phyloP scores from a whole-genome alignment of 2,797 vertebrate species.

The Neosalanx taihuensis region DNA sequence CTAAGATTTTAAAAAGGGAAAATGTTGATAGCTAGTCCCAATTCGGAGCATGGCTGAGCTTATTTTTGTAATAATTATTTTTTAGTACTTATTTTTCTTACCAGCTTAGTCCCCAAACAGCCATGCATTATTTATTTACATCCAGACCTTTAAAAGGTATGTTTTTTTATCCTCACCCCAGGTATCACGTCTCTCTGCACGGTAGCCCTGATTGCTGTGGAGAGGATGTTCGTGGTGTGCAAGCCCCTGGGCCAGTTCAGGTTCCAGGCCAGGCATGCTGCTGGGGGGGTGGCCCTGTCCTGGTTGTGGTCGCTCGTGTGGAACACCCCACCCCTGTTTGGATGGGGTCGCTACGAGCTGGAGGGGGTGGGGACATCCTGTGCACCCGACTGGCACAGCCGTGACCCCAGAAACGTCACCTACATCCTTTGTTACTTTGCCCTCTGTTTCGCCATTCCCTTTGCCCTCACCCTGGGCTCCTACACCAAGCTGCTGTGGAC shows the following conservation, averaged over 20 bases:
- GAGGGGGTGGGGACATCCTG: conserved; percentile 77
- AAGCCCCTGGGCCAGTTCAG: conserved; percentile 67
- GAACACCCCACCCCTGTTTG: conserved; percentile 73
- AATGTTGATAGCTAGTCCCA: background rate
- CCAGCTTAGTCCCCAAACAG: too few species aligned
- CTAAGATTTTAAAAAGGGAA: background rate
- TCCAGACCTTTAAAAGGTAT: too few species aligned
- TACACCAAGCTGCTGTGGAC: conserved; percentile 70
- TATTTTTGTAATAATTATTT: too few species aligned
- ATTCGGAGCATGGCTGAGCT: too few species aligned
- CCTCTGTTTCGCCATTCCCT: conserved; percentile 74
- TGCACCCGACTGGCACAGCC: conserved; percentile 73
- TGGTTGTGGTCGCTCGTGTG: conserved; percentile 77
- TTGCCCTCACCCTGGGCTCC: conserved; percentile 63
- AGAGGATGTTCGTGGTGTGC: conserved; percentile 72
- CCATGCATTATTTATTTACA: too few species aligned
- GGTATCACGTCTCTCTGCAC: conserved; percentile 75
- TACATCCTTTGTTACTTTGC: conserved; percentile 72
- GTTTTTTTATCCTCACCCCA: conserved; percentile 26
- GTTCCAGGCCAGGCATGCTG: conserved; percentile 56
- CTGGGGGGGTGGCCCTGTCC: conserved; percentile 58
- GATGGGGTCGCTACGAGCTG: conserved; percentile 75
- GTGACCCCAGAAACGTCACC: conserved; percentile 66
- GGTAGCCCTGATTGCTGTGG: conserved; percentile 71
- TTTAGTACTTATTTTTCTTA: too few species aligned